phyloP scores from a whole-genome alignment of 1,140 invertebrate genomes.

The Episyrphus balteatus region DNA sequence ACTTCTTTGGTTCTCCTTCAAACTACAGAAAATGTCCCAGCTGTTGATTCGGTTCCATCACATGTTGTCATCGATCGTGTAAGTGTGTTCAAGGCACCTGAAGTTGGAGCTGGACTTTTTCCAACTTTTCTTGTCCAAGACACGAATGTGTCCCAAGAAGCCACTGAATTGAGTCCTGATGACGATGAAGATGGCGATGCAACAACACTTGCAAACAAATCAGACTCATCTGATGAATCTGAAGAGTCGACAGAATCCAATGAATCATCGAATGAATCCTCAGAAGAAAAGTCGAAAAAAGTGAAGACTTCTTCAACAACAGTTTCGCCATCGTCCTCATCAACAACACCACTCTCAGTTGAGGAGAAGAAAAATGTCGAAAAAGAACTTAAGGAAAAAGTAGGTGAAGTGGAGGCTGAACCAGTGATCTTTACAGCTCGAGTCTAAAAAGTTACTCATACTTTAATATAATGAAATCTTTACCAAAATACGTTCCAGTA shows the following conservation, averaged over 20 bases:
- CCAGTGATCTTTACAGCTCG: conserved; percentile 28
- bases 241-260: no score
- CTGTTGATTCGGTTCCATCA: conserved; percentile 14
- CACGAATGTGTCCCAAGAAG: conserved; percentile 11
- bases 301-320: not conserved
- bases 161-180: no score
- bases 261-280: not conserved
- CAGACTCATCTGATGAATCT: no score
- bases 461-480: no score
- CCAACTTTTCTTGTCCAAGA: conserved; percentile 30
- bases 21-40: conserved; percentile 23
- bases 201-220: no score
- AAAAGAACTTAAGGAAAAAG: conserved; percentile 33
- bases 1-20: conserved; percentile 12
- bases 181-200: no score
- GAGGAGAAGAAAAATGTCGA: conserved; percentile 23
- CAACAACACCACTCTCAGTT: conserved; percentile 15
- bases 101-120: conserved; percentile 17
- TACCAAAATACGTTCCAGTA: no score
- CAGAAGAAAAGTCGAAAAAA: not conserved
- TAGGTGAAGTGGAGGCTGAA: conserved; percentile 33
- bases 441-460: conserved; percentile 7
- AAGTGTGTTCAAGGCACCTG: conserved; percentile 22
- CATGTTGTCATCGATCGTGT: conserved; percentile 28
- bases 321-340: not conserved